Evolutionary conservation across 2,888 invertebrate species (phyloP), one percentile per base, ranked within the genome.

Genomic region (Noctua comes): DNA sequence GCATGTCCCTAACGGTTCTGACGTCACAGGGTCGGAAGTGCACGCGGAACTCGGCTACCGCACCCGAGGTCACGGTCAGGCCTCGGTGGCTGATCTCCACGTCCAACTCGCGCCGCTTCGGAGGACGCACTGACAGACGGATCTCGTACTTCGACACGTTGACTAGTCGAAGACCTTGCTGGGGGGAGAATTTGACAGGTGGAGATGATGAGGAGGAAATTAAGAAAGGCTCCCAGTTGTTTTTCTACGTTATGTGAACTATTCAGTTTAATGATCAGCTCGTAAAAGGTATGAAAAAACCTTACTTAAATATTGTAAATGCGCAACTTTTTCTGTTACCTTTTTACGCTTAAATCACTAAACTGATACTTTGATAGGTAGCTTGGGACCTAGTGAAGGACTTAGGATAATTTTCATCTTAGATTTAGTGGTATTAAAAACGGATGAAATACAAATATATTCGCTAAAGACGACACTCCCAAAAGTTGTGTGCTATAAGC

Each of bases 71-170:
- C 62, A 96, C 90, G n/a, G 88, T 82, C 48, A 94, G 91, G 0
- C 93, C 93, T 0, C 93, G 90, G 2, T 92, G 48, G 57, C 87
- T 78, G 43, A 96, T 86, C 82, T 91, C 86, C 57, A 96, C 84
- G 68, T 86, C 82, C 62, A 96, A 86, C 83, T 93, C 94, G 0
- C 77, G 88, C 0, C 92, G 90, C n/a, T 81, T 64, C 0, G 95
- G 95, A 1, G 95, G 95, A 0, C 91, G 92, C 31, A 96, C 65
- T 0, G 96, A 92, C 27, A 95, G 81, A 0, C 93, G 93, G 13
- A 95, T 85, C 83, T 94, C 95, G 57, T 85, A 89, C 76, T 92
- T 93, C 0, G 94, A 94, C 48, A 94, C 88, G 90, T 96, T 96
- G 68, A 96, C 87, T 40, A 96, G 80, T 0, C 95, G 93, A 6